Evolutionary conservation across 2,888 invertebrate genomes (phyloP), one percentile per base, ranked within the genome.

Genomic region (Limnephilus lunatus): DNA sequence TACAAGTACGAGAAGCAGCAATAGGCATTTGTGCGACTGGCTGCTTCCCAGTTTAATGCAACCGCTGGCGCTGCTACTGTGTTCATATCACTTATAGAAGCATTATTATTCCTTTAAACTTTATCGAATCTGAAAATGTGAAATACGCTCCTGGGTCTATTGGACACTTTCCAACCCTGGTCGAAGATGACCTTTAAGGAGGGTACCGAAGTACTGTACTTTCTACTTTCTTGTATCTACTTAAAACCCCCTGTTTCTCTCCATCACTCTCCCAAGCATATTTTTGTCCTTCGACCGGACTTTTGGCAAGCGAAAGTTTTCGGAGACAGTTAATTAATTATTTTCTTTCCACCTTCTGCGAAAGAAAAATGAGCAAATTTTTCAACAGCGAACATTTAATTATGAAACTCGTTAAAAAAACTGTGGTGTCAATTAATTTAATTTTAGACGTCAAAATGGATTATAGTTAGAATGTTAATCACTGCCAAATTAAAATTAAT

Each of bases 61-160:
- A 30, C 80, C 81, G 14, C 68, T 53, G 53, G 44, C 81, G 9
- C 68, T 53, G 53, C 90, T 31, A 85, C 87, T 91, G 91, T 91
- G 89, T 87, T 93, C 89, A 92, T 93, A 93, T 93, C 93, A 92
- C 93, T 93, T 92, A 93, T 92, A 85, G 90, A 68, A 90, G 89
- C 92, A 82, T 93, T 92, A 93, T 91, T 91, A 90, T 92, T 92
- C 91, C 85, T 91, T 93, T 90, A 93, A 93, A 87, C 90, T 91
- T 87, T 90, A 93, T 93, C 87, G 91, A 93, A 92, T 91, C 81
- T 91, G 82, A 89, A 93, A 93, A 93, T 93, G 92, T 92, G 92
- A 93, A 85, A 83, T 90, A 93, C 89, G n/a, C 88, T 87, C 86
- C 91, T 93, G 93, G 93, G 89, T 11, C 88, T 90, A 86, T 92